phyloP scores from a whole-genome alignment of 2,888 invertebrate species.

The Resseliella maxima region DNA sequence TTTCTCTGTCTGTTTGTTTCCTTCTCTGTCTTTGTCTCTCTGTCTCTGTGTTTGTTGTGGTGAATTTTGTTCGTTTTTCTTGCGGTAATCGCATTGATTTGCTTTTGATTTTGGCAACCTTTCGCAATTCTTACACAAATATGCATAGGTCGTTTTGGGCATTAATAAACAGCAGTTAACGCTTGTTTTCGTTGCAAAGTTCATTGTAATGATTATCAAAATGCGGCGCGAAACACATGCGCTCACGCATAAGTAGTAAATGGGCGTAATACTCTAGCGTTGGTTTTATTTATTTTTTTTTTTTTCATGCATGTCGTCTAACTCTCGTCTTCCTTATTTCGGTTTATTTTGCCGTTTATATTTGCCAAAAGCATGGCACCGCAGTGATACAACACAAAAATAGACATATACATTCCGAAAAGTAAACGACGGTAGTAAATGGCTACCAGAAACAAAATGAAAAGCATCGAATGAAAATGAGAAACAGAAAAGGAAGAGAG shows the following conservation, averaged over 20 bases:
- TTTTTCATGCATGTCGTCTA: too few species aligned
- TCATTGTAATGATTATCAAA: conserved; percentile 44
- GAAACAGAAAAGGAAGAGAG: background rate
- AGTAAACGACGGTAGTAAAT: background rate
- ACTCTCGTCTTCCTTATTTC: background rate
- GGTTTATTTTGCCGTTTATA: background rate
- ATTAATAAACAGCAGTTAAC: background rate
- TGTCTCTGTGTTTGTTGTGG: too few species aligned
- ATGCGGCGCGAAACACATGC: background rate
- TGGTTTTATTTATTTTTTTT: background rate
- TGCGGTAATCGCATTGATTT: background rate
- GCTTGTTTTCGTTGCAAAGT: conserved; percentile 36
- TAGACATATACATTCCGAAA: conserved; percentile 14
- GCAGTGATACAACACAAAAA: background rate
- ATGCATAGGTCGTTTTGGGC: background rate
- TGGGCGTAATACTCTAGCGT: background rate
- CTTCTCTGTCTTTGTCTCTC: too few species aligned
- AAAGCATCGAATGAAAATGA: background rate
- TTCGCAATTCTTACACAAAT: background rate
- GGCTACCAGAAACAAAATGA: background rate
- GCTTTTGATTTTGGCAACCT: conserved; percentile 7
- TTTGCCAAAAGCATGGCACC: background rate
- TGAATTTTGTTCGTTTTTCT: background rate
- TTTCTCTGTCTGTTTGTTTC: too few species aligned
- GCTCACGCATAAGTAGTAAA: background rate